Conservation (phyloP, 2,797 vertebrate genomes). For the Manis javanica region DNA sequence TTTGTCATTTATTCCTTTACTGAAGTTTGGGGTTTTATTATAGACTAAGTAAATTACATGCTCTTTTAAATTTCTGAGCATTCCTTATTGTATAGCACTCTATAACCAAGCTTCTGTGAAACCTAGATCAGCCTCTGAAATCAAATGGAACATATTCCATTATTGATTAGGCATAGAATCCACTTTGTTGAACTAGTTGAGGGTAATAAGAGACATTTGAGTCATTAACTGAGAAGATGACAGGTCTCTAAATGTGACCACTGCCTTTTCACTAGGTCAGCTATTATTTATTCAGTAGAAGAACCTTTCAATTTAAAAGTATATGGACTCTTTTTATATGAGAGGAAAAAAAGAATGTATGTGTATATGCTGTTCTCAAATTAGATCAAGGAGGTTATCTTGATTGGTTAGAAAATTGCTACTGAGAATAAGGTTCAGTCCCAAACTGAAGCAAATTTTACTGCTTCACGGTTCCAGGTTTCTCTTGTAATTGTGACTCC, state of each 20-base stretch:
- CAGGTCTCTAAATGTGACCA: slow-evolving; percentile 86
- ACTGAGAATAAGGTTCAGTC: slow-evolving; percentile 2
- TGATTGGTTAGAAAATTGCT: slow-evolving; percentile 54
- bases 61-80: slow-evolving; percentile 32
- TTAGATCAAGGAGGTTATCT: slow-evolving; percentile 28
- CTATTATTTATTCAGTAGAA: slow-evolving; percentile 85
- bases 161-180: slow-evolving; percentile 94
- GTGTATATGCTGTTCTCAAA: slow-evolving; percentile 2
- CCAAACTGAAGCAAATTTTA: slow-evolving; percentile 31
- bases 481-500: neutral
- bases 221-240: slow-evolving; percentile 85
- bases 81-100: slow-evolving; percentile 61
- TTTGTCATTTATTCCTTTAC: neutral
- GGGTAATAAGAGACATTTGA: slow-evolving; percentile 92
- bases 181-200: slow-evolving; percentile 89
- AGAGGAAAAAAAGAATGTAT: neutral
- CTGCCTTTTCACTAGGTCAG: slow-evolving; percentile 68
- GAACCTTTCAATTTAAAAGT: slow-evolving; percentile 65
- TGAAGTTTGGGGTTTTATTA: neutral
- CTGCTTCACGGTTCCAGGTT: neutral
- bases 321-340: neutral
- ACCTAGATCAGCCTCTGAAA: slow-evolving; percentile 82
- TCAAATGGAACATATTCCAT: slow-evolving; percentile 96
- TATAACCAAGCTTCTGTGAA: slow-evolving; percentile 79
- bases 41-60: neutral